These are phyloP conservation scores for Bombus haemorrhoidalis DNA, from an alignment of 1,140 invertebrate species.

Conservation along the genomic window DNA sequence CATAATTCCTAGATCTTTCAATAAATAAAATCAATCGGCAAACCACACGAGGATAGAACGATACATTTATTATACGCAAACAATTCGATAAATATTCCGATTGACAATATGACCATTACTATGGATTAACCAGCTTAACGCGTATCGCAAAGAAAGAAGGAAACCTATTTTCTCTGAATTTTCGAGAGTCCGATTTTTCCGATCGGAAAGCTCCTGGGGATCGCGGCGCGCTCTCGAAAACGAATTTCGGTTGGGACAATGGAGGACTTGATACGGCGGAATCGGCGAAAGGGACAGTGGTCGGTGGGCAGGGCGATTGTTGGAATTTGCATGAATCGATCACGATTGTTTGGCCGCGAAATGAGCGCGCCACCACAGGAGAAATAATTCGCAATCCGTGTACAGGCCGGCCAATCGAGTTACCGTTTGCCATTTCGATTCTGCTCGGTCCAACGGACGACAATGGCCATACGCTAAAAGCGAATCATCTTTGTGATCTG, in stretches of 20 bases:
- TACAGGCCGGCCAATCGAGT: conserved; percentile 78
- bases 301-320: conserved; percentile 72
- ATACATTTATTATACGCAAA: neutral
- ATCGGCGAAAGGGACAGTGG: conserved; percentile 67
- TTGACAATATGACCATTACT: neutral
- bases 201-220: neutral
- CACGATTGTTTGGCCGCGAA: conserved; percentile 78
- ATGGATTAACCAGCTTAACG: neutral
- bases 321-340: conserved; percentile 81
- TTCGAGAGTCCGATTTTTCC: conserved; percentile 1
- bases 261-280: conserved; percentile 73
- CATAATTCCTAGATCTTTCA: too few relatives aligned
- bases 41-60: too few relatives aligned
- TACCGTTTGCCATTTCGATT: conserved; percentile 82
- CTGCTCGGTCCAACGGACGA: conserved; percentile 77
- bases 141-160: neutral
- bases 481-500: conserved; percentile 80
- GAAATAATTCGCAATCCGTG: conserved; percentile 80
- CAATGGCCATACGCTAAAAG: conserved; percentile 78
- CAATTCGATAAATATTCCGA: neutral
- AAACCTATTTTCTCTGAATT: neutral
- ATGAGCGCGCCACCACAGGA: conserved; percentile 76
- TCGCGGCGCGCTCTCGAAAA: conserved; percentile 66
- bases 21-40: too few relatives aligned
- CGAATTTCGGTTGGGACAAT: conserved; percentile 73